phyloP scores from a whole-genome alignment of 2,113 vertebrate species.

The Cyprinodon tularosa region DNA sequence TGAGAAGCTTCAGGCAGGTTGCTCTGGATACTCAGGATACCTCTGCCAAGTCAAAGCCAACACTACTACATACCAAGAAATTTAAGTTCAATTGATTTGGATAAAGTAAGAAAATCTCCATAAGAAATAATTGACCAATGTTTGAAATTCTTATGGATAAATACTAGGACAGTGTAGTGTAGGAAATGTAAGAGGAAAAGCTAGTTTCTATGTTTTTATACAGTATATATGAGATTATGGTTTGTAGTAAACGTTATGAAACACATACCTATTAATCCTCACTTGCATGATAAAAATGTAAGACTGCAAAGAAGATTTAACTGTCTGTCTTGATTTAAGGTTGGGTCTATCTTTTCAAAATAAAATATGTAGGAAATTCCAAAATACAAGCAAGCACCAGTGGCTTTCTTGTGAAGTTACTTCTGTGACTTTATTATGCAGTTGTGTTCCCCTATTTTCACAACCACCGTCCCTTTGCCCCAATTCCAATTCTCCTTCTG shows the following conservation, averaged over 20 bases:
- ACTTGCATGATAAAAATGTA: background rate
- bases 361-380: background rate
- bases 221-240: background rate
- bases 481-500: background rate
- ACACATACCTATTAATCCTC: background rate
- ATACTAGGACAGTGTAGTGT: background rate
- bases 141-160: background rate
- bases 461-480: fast-evolving
- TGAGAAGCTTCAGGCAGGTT: background rate
- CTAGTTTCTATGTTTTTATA: background rate
- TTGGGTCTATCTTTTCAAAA: background rate
- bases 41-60: too few species aligned
- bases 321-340: background rate
- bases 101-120: background rate
- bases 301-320: background rate
- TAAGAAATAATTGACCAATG: background rate
- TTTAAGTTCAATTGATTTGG: background rate
- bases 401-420: background rate
- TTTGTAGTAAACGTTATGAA: background rate
- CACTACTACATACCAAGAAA: too few species aligned
- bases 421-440: background rate
- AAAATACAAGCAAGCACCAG: constrained; percentile 32
- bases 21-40: too few species aligned
- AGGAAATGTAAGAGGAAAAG: background rate
- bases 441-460: background rate